Percentiles rank a stretch among this genome's conserved stretches.
Conservation (phyloP, 2,888 invertebrate species). For the Anthrax anthrax region DNA sequence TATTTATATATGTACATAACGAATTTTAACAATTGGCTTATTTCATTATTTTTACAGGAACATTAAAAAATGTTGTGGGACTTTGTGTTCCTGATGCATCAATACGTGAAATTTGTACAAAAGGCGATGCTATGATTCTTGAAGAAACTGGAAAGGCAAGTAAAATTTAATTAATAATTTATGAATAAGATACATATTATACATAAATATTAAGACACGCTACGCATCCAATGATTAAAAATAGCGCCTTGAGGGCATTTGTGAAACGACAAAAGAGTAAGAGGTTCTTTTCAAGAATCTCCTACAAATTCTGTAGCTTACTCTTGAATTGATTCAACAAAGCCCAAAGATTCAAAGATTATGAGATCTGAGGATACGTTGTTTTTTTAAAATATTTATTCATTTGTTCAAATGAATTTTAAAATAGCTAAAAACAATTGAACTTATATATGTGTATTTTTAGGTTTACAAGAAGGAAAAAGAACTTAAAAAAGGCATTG, state of each 20-base stretch:
- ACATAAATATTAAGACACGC: not conserved
- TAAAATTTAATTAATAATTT: slow-evolving; percentile 6
- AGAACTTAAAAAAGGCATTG: slow-evolving; percentile 94
- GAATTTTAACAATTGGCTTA: not conserved
- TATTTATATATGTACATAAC: too few species aligned
- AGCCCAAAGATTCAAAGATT: slow-evolving; percentile 32
- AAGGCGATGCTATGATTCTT: slow-evolving; percentile 70
- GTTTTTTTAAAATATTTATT: not conserved
- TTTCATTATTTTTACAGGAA: slow-evolving; percentile 48
- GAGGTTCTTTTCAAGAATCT: slow-evolving; percentile 2
- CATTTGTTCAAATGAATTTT: too few species aligned
- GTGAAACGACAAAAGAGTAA: slow-evolving; percentile 10
- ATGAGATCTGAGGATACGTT: slow-evolving; percentile 34
- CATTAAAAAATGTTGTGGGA: slow-evolving; percentile 73
- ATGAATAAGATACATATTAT: not conserved
- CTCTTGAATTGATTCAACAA: slow-evolving; percentile 10
- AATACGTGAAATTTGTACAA: slow-evolving; percentile 81
- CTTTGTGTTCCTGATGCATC: slow-evolving; percentile 80
- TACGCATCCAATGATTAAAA: slow-evolving; percentile 30
- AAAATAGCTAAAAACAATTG: too few species aligned
- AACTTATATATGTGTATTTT: too few species aligned
- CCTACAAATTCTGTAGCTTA: slow-evolving; percentile 13
- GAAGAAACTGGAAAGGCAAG: slow-evolving; percentile 87
- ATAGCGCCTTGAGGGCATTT: slow-evolving; percentile 28
- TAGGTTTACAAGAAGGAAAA: slow-evolving; percentile 88